Evolutionary conservation across 92 coral and sea anemone species (phyloP).

Genomic region (Paragorgia papillata): DNA sequence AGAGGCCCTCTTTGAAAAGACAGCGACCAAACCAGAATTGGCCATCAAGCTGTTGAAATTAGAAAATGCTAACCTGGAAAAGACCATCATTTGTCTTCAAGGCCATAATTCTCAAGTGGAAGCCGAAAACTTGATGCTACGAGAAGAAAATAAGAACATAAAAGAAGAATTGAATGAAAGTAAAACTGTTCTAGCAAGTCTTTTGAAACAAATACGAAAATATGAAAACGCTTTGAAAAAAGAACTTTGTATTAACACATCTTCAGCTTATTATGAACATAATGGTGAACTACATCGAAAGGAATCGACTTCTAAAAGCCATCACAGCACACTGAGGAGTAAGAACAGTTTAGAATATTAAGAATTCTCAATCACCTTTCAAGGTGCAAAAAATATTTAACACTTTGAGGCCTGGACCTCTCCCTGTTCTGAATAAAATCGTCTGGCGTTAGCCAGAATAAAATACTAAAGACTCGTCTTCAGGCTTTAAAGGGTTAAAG

Average conservation of each 20-base stretch:
- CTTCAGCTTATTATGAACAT: slow-evolving; percentile 32
- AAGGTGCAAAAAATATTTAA: too few species aligned
- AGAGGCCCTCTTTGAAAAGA: slow-evolving; percentile 14
- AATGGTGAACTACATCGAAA: slow-evolving; percentile 29
- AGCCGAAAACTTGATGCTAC: slow-evolving; percentile 27
- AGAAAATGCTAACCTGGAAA: slow-evolving; percentile 38
- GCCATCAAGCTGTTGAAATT: slow-evolving; percentile 34
- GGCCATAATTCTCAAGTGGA: slow-evolving; percentile 18
- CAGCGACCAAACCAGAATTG: slow-evolving; percentile 33
- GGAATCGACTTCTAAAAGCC: not conserved
- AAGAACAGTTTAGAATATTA: not conserved
- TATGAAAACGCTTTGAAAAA: slow-evolving; percentile 40
- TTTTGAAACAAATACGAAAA: slow-evolving; percentile 32
- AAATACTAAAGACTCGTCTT: too few species aligned
- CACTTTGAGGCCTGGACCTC: too few species aligned
- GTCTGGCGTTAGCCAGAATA: too few species aligned
- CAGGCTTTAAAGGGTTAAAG: too few species aligned
- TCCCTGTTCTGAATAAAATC: too few species aligned
- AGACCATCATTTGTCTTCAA: slow-evolving; percentile 34
- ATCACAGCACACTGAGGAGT: not conserved
- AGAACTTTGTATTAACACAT: slow-evolving; percentile 27
- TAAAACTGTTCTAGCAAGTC: slow-evolving; percentile 25
- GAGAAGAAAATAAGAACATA: slow-evolving; percentile 6
- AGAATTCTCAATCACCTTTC: too few species aligned
- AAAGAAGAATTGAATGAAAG: slow-evolving; percentile 27